Evolutionary conservation across 2,888 invertebrate genomes (phyloP), one percentile per base, ranked within the genome.

Genomic region (Pterostichus niger): DNA sequence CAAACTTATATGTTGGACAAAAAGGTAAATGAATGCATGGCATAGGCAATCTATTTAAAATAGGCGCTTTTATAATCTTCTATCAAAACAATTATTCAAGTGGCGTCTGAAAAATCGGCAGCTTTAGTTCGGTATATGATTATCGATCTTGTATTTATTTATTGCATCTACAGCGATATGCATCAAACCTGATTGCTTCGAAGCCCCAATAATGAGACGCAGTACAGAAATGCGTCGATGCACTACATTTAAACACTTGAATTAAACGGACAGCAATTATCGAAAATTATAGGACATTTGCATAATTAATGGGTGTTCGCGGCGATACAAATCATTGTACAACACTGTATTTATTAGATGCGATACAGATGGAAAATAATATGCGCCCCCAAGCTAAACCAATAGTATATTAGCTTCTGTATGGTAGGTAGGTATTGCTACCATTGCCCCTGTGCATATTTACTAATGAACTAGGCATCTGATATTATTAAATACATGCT

Each of bases 261-360:
- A 81, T 71, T 73, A 81, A 81, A 73, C 81, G 81, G 56, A 71
- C 59, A 76, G 46, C 75, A 82, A 76, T 82, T 75, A 76, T 76
- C 76, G 82, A 82, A 76, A 82, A 82, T 82, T 82, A 82, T 82
- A 82, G 76, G 59, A 82, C 75, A 82, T 82, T 82, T 82, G 61
- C 82, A 82, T 82, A 82, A 82, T 82, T 13, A 82, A 76, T 82
- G 49, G 82, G 75, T 76, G 61, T 76, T 61, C 59, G 35, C 82
- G 49, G 61, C 76, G 61, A 82, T 82, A 82, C 75, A 82, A 82
- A 82, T 82, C 82, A 82, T 75, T 76, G 75, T 59, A 61, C 46
- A 54, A 33, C 73, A 73, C 71, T 35, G 79, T 79, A 79, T 81
- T 81, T 59, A 77, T 77, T 54, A 77, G 77, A 77, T 59, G 77